Evolutionary conservation across 1,140 invertebrate species (phyloP).

Genomic region (Drosophila chauvacae): DNA sequence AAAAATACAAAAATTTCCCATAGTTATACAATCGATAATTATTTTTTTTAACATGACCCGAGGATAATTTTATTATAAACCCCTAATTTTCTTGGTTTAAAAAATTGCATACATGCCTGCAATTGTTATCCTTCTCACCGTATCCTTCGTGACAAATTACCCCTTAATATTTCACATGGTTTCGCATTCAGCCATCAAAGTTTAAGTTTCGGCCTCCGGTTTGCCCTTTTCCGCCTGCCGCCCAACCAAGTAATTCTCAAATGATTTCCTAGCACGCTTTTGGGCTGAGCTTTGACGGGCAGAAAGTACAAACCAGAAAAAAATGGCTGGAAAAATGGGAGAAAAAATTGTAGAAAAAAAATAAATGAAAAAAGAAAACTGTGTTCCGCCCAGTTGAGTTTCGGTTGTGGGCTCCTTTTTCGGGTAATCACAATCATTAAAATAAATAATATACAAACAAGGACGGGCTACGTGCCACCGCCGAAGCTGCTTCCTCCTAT

Average conservation of each 20-base stretch:
- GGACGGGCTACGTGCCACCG: slow-evolving; percentile 21
- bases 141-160: slow-evolving; percentile 44
- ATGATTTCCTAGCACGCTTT: slow-evolving; percentile 63
- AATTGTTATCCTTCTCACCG: slow-evolving; percentile 6
- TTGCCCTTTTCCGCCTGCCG: slow-evolving; percentile 6
- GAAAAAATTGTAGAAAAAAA: neutral
- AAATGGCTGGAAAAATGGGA: neutral
- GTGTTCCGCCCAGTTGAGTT: slow-evolving; percentile 50
- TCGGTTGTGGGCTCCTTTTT: slow-evolving; percentile 44
- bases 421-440: slow-evolving; percentile 67
- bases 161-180: slow-evolving; percentile 42
- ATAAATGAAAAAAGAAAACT: slow-evolving; percentile 20
- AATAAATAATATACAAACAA: slow-evolving; percentile 72
- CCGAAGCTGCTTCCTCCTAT: slow-evolving; percentile 6
- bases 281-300: slow-evolving; percentile 33
- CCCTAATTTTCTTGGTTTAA: neutral
- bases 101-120: slow-evolving; percentile 18
- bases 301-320: neutral
- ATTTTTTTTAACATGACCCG: neutral
- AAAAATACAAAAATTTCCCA: neutral
- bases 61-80: neutral
- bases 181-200: slow-evolving; percentile 38
- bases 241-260: slow-evolving; percentile 37
- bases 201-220: slow-evolving; percentile 30
- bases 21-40: no score